A percentile compares a stretch with the other conserved stretches of the same genome.
Evolutionary conservation across 1,140 invertebrate genomes (phyloP).

Genomic region (Aporrectodea caliginosa): DNA sequence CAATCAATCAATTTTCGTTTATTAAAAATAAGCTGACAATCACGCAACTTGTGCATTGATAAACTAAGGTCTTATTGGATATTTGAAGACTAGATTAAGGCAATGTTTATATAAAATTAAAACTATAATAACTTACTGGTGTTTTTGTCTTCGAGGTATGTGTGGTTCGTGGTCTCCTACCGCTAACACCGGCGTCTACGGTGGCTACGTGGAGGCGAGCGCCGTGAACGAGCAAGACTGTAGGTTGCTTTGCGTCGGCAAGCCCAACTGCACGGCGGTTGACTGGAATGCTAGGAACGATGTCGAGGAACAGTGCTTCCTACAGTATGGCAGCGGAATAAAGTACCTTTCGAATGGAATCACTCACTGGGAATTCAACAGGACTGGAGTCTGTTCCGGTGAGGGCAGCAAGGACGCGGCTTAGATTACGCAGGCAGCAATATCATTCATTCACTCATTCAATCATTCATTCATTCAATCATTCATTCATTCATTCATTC

Average conservation of each 20-base stretch:
- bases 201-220: background rate
- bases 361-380: background rate
- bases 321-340: background rate
- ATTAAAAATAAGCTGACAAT: no score
- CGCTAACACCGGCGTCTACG: background rate
- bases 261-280: background rate
- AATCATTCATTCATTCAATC: background rate
- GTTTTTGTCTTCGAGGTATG: no score
- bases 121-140: no score
- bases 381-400: no score
- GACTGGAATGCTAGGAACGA: background rate
- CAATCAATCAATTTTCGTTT: no score
- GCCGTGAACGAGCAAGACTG: background rate
- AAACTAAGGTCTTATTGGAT: no score
- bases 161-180: no score
- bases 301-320: background rate
- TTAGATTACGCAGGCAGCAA: no score
- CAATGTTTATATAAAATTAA: no score
- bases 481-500: conserved; percentile 3
- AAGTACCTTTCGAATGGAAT: background rate
- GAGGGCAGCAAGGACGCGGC: no score
- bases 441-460: background rate
- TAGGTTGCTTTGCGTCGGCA: background rate
- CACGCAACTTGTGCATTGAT: no score
- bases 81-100: no score